Evolutionary conservation across 2,888 invertebrate species (phyloP), one percentile per base, ranked within the genome.

Genomic region (Norana najaformis): DNA sequence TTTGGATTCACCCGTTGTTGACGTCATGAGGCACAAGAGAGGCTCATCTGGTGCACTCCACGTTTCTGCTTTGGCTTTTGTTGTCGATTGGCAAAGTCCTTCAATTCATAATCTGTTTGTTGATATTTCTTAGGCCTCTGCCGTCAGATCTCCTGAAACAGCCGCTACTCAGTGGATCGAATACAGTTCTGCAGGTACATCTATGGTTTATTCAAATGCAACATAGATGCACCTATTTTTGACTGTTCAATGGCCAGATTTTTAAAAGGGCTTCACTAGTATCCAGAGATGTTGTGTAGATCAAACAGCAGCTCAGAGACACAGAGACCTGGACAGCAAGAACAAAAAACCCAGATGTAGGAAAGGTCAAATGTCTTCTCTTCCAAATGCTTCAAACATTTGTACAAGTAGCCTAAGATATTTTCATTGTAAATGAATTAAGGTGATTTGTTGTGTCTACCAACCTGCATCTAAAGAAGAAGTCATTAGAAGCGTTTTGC

Each of bases 131-230:
- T 92, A 94, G 94, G 91, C 93, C 93, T 41, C 92, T 90, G 90
- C 93, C 93, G 47, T 91, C 92, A 89, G 93, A 93, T 20, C 91
- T 94, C 36, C 90, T 93, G 89, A 90, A 92, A 35, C 93, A 93
- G 91, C 92, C 93, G 37, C 47, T 93, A 2, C 93, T 94, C 83
- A 92, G 90, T 39, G 91, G 92, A n/a, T 88, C 91, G 18, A 85
- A 20, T 36, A 91, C 91, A 35, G 53, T 89, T 3, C 91, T 92
- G 91, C 90, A 93, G 92, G 93, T 93, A 91, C 91, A 91, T 35
- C 3, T 6, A 20, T 23, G 23, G 23, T 23, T 23, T 11, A 23
- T 47, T 69, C 23, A 53, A 6, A 2, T 11, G 3, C 18, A 13
- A 30, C 30, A 30, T 53, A 53, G 23, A 53, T 30, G 2, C 23